Percentiles rank a stretch among this genome's conserved stretches.
These are phyloP conservation scores for Clistopyga incitator DNA, from an alignment of 2,888 invertebrate species.

Conservation along the genomic window DNA sequence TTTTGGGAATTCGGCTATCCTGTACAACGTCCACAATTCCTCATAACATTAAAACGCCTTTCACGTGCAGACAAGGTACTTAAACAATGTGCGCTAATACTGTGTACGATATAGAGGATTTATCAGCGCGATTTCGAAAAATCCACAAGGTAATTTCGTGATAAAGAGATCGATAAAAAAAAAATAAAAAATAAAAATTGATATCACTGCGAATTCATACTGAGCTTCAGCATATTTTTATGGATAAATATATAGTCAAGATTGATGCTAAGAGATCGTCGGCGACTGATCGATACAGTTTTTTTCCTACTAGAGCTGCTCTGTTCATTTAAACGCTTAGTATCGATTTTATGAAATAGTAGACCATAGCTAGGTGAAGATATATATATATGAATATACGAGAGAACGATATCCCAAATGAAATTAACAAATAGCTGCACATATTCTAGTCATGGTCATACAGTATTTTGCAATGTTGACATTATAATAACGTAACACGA, in stretches of 20 bases:
- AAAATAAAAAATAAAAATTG: too few relatives aligned
- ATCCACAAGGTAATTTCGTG: constrained; percentile 31
- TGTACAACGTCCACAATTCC: constrained; percentile 58
- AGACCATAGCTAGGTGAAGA: constrained; percentile 43
- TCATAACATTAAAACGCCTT: constrained; percentile 55
- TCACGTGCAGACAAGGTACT: constrained; percentile 51
- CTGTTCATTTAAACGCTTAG: constrained; percentile 30
- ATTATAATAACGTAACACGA: constrained; percentile 40
- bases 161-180: constrained; percentile 22
- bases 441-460: constrained; percentile 69
- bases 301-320: constrained; percentile 18
- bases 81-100: constrained; percentile 36
- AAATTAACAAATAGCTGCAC: constrained; percentile 54
- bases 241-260: constrained; percentile 32
- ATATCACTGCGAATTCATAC: constrained; percentile 51
- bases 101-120: constrained; percentile 45
- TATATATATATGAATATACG: constrained; percentile 31
- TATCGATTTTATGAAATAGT: not conserved
- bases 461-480: constrained; percentile 67
- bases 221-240: constrained; percentile 67
- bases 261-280: constrained; percentile 28
- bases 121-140: constrained; percentile 13
- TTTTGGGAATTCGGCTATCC: constrained; percentile 30
- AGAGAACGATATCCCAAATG: constrained; percentile 23
- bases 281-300: constrained; percentile 18